Percentiles rank a stretch among this genome's conserved stretches.
Conservation (phyloP, 23 tunicate species). For the Trididemnum nubilum region DNA sequence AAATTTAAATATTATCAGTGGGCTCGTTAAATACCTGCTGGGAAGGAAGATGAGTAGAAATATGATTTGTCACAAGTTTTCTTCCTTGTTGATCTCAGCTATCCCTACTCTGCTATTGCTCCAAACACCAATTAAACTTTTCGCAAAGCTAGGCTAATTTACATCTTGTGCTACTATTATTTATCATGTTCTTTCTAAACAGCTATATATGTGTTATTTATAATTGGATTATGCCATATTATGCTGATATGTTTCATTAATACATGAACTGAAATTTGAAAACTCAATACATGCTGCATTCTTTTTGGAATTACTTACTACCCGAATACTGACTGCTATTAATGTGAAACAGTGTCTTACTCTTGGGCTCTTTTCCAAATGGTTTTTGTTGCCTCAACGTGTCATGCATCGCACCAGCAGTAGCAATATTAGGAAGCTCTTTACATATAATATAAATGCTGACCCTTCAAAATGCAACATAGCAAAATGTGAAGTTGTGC, state of each 20-base stretch:
- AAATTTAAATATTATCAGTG: too few species aligned
- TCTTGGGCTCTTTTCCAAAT: background rate
- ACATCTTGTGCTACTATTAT: background rate
- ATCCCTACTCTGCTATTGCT: background rate
- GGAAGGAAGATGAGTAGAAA: too few species aligned
- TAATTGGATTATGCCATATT: background rate
- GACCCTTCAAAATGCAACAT: slow-evolving; percentile 8
- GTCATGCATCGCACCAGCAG: slow-evolving; percentile 8
- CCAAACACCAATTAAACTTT: too few species aligned
- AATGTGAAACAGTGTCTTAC: background rate
- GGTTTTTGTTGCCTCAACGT: background rate
- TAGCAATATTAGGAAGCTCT: slow-evolving; percentile 25
- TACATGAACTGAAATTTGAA: background rate
- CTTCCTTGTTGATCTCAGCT: too few species aligned
- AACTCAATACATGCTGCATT: background rate
- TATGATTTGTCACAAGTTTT: too few species aligned
- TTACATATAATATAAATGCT: background rate
- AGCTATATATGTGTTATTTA: background rate
- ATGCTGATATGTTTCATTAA: background rate
- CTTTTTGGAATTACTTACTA: background rate
- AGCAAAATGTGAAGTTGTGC: slow-evolving; percentile 3
- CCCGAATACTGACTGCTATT: background rate
- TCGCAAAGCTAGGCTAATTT: too few species aligned
- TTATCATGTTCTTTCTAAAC: background rate
- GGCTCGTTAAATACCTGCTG: too few species aligned